Evolutionary conservation across 2,797 vertebrate genomes (phyloP).

Genomic region (Squalus acanthias): DNA sequence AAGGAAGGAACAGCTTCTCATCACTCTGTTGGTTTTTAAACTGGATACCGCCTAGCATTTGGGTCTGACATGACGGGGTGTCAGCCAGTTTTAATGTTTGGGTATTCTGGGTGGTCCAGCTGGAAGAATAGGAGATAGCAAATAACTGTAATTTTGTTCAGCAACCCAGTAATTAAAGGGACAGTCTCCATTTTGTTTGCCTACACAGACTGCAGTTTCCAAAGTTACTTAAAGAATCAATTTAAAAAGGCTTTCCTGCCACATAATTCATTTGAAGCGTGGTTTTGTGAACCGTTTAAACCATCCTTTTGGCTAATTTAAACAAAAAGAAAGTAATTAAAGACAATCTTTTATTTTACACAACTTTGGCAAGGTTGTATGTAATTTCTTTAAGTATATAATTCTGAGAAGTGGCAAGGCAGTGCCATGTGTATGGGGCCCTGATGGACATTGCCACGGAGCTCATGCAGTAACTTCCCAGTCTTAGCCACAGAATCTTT

Average conservation of each 20-base stretch:
- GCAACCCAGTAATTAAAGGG: constrained; percentile 78
- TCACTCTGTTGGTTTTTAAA: not conserved
- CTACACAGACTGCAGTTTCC: not conserved
- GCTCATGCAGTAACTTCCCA: not conserved
- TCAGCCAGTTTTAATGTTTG: not conserved
- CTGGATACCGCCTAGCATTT: not conserved
- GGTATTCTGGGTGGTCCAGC: constrained; percentile 75
- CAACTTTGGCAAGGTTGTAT: constrained; percentile 18
- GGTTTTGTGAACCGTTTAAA: not conserved
- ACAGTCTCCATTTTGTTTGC: constrained; percentile 40
- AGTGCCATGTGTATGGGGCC: not conserved
- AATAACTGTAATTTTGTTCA: constrained; percentile 84
- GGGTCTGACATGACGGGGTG: not conserved
- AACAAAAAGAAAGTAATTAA: constrained; percentile 9
- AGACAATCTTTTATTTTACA: not conserved
- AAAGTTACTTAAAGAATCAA: not conserved
- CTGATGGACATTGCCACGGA: not conserved
- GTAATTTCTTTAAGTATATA: not conserved
- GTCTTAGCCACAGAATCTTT: not conserved
- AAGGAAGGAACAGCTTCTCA: not conserved
- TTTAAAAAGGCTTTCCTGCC: not conserved
- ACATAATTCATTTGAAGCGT: not conserved
- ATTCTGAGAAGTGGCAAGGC: not conserved
- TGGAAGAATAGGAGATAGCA: constrained; percentile 75
- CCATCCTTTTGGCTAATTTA: not conserved